These are phyloP conservation scores for Scomber colias DNA, from an alignment of 2,113 vertebrate genomes.

Conservation along the genomic window DNA sequence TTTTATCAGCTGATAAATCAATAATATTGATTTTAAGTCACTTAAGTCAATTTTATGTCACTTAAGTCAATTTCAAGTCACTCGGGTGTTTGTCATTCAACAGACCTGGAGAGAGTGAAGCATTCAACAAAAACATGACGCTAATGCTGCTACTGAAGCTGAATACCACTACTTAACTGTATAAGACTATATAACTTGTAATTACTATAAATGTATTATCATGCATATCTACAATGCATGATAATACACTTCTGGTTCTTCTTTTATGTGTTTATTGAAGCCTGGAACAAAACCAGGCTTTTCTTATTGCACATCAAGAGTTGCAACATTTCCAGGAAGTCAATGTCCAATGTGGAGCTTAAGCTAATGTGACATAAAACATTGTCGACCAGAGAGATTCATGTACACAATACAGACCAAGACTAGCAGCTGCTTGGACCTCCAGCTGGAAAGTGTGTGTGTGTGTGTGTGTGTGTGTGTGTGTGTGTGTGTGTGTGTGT, in stretches of 20 bases:
- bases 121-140: too few relatives aligned
- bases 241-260: not conserved
- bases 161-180: too few relatives aligned
- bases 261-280: constrained; percentile 15
- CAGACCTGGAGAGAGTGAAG: too few relatives aligned
- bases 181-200: too few relatives aligned
- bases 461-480: not conserved
- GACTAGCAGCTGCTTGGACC: not conserved
- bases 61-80: too few relatives aligned
- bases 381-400: constrained; percentile 2
- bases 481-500: not conserved
- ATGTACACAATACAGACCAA: not conserved
- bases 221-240: not conserved
- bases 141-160: too few relatives aligned
- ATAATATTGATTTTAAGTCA: too few relatives aligned
- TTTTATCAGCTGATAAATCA: too few relatives aligned
- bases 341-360: not conserved
- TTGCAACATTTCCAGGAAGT: constrained; percentile 39
- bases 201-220: too few relatives aligned
- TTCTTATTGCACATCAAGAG: constrained; percentile 24
- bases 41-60: too few relatives aligned
- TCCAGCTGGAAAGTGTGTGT: not conserved
- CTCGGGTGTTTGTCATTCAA: too few relatives aligned
- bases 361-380: constrained; percentile 28
- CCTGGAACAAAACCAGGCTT: constrained; percentile 2